These are phyloP conservation scores for Euwallacea similis DNA, from an alignment of 1,140 invertebrate species.

Conservation along the genomic window DNA sequence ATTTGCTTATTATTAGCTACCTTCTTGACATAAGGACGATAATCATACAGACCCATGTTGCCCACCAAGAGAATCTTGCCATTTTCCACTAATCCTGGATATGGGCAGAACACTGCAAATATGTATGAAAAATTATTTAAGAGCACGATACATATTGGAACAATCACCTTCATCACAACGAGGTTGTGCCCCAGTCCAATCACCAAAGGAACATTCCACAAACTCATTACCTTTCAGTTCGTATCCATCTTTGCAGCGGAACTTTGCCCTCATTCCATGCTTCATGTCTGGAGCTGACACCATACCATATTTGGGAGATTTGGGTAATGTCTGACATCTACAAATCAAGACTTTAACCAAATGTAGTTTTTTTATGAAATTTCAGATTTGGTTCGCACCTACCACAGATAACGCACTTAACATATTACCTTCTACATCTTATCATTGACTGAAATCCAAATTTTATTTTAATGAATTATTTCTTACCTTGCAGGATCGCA, in stretches of 20 bases:
- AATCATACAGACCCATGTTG: conserved; percentile 97
- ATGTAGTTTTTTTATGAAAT: not conserved
- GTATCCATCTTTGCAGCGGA: conserved; percentile 91
- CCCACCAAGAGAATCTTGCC: conserved; percentile 93
- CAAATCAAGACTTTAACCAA: conserved; percentile 11
- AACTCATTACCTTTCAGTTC: conserved; percentile 71
- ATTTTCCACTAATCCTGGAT: conserved; percentile 87
- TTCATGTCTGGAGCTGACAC: conserved; percentile 95
- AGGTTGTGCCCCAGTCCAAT: conserved; percentile 87
- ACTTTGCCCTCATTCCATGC: conserved; percentile 90
- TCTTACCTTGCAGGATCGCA: conserved; percentile 51
- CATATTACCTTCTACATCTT: too few species aligned
- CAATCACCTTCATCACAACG: conserved; percentile 76
- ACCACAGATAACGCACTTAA: too few species aligned
- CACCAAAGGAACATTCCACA: conserved; percentile 87
- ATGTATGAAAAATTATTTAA: not conserved
- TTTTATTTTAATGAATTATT: conserved; percentile 4
- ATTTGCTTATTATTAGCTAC: conserved; percentile 92
- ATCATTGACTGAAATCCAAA: not conserved
- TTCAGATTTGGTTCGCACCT: too few species aligned
- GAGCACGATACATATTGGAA: not conserved
- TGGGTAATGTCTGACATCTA: conserved; percentile 84
- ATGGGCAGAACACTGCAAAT: conserved; percentile 83
- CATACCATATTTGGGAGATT: conserved; percentile 85
- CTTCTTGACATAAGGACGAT: conserved; percentile 92